Percentiles rank a stretch among this genome's conserved stretches.
These are phyloP conservation scores for Sceloporus tristichus DNA, from an alignment of 2,113 vertebrate species.

Conservation along the genomic window DNA sequence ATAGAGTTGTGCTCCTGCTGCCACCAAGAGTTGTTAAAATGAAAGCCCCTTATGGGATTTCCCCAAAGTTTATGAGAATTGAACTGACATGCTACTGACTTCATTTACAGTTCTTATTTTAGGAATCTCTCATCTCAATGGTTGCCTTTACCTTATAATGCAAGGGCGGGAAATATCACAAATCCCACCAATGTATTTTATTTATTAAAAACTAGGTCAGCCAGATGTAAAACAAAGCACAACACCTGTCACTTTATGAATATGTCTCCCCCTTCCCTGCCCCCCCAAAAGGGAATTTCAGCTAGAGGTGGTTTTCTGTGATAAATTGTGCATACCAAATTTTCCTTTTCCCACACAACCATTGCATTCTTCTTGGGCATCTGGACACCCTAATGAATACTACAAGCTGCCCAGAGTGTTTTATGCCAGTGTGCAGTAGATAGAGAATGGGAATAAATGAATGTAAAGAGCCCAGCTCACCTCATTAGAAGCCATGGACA, in stretches of 20 bases:
- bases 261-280: too few relatives aligned
- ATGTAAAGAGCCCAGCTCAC: not conserved
- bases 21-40: conserved; percentile 51
- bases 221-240: not conserved
- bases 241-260: not conserved
- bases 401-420: not conserved
- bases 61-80: conserved; percentile 51
- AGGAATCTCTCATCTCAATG: conserved; percentile 24
- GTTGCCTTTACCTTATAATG: conserved; percentile 44
- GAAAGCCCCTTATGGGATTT: conserved; percentile 46
- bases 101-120: conserved; percentile 54
- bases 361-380: not conserved
- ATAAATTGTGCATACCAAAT: not conserved
- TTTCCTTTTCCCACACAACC: not conserved
- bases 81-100: conserved; percentile 54
- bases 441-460: not conserved
- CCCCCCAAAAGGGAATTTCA: not conserved
- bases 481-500: not conserved
- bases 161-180: conserved; percentile 37
- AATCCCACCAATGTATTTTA: not conserved
- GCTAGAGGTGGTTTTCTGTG: not conserved
- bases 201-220: not conserved
- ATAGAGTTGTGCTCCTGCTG: conserved; percentile 46
- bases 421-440: not conserved
- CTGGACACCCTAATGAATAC: not conserved